Evolutionary conservation across 2,888 invertebrate species (phyloP).

Genomic region (Andrena hattorfiana): DNA sequence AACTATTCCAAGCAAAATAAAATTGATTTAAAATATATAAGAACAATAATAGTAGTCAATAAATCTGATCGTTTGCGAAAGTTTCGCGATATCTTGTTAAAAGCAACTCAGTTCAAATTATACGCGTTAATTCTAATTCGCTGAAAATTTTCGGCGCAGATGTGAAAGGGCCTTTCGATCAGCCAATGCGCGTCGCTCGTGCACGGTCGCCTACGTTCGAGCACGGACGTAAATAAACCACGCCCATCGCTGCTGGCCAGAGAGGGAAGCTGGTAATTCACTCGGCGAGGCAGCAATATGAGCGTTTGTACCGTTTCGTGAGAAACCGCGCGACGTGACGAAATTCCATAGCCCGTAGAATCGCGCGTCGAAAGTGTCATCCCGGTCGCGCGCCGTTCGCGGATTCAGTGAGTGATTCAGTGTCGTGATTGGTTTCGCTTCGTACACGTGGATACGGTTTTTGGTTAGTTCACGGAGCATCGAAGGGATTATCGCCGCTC

Average conservation of each 20-base stretch:
- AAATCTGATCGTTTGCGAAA: background rate
- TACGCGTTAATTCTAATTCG: constrained; percentile 33
- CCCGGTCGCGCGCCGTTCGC: constrained; percentile 60
- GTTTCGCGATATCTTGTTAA: background rate
- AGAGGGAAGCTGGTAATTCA: constrained; percentile 78
- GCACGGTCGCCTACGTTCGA: constrained; percentile 61
- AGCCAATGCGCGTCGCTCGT: constrained; percentile 49
- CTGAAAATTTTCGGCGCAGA: background rate
- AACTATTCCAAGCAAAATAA: no score
- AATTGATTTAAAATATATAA: background rate
- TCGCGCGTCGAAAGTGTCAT: constrained; percentile 73
- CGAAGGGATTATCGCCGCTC: constrained; percentile 66
- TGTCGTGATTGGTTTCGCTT: constrained; percentile 66
- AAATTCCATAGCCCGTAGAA: constrained; percentile 69
- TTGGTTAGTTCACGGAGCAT: constrained; percentile 69
- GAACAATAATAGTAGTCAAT: background rate
- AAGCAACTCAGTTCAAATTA: constrained; percentile 36
- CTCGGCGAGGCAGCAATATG: constrained; percentile 74
- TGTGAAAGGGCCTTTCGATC: constrained; percentile 10
- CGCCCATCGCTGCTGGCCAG: constrained; percentile 72
- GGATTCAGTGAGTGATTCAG: constrained; percentile 70
- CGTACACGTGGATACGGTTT: constrained; percentile 73
- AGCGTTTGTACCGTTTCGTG: constrained; percentile 76
- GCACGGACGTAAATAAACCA: constrained; percentile 67
- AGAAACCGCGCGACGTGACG: constrained; percentile 74